Evolutionary conservation across 2,888 invertebrate genomes (phyloP), one percentile per base, ranked within the genome.

Genomic region (Sericinus montela): DNA sequence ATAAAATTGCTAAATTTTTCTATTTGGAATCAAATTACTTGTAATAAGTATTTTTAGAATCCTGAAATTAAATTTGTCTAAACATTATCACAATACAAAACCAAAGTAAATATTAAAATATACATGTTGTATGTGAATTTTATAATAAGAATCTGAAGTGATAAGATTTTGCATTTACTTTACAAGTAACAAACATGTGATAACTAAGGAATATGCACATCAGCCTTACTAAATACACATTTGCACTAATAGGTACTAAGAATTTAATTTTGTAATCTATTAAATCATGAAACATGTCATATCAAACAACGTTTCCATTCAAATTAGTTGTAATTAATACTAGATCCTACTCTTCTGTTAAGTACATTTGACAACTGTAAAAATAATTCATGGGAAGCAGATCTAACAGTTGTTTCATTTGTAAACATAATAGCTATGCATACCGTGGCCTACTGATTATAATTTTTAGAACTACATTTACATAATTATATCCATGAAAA

Each of bases 301-400:
- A 65, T 63, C 63, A 60, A 56, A 52, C 58, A 59, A 51, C 56
- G 55, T 59, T 59, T 62, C 59, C 57, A 57, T 52, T 39, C 51
- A 55, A 25, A 53, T 43, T 54, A 54, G 53, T 55, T 53, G 52
- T 59, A 51, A 51, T 53, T 51, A 56, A 56, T 55, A 54, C 56
- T 54, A 54, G 57, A 16, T 35, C 29, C 9, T 15, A 40, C 40
- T 39, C 36, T 39, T 25, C 25, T 48, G 25, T 30, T 25, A 29
- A 19, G 9, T 36, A 40, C 44, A 39, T 38, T 25, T 29, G 19
- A 45, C 35, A 50, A 40, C 32, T 38, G 40, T 29, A 4, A 15
- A 30, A 44, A 16, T 23, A 34, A 10, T 7, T 19, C 0, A 1
- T 37, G 6, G 3, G 1, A 8, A 28, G 16, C 9, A 19, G 16